Evolutionary conservation across 2,888 invertebrate species (phyloP).

Genomic region (Yponomeuta plumbellus): DNA sequence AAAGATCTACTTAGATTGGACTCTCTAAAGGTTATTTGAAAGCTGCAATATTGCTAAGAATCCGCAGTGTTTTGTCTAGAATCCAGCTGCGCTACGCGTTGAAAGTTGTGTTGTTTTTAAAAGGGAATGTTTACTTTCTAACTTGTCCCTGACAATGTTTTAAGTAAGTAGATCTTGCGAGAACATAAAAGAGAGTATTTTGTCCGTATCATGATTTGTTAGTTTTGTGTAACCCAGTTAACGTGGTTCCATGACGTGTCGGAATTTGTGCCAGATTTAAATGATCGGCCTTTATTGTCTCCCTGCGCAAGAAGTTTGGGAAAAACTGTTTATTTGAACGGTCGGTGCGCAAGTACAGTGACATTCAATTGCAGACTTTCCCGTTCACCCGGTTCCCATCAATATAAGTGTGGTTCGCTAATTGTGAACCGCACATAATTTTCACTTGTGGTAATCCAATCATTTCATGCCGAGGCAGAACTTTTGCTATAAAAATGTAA

Average conservation of each 20-base stretch:
- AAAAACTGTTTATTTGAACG: slow-evolving; percentile 37
- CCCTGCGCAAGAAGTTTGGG: slow-evolving; percentile 41
- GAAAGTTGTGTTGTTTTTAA: slow-evolving; percentile 21
- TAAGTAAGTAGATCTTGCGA: slow-evolving; percentile 37
- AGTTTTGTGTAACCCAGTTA: slow-evolving; percentile 48
- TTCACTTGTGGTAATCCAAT: no score
- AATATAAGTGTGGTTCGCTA: no score
- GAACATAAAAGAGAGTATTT: neutral
- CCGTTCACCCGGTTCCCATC: neutral
- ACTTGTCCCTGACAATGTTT: slow-evolving; percentile 39
- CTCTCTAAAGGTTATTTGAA: neutral
- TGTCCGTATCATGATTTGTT: slow-evolving; percentile 10
- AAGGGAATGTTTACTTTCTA: slow-evolving; percentile 51
- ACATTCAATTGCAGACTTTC: neutral
- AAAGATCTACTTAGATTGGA: neutral
- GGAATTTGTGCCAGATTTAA: slow-evolving; percentile 63
- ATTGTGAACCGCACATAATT: no score
- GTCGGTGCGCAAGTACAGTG: slow-evolving; percentile 8
- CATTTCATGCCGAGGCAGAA: no score
- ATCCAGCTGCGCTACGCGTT: neutral
- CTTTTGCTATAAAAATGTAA: no score
- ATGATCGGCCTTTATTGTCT: slow-evolving; percentile 47
- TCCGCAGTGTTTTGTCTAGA: neutral
- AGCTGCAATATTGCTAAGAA: neutral
- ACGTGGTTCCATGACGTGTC: slow-evolving; percentile 49